Conservation (phyloP, 2,797 vertebrate species). For the Pitangus sulphuratus region DNA sequence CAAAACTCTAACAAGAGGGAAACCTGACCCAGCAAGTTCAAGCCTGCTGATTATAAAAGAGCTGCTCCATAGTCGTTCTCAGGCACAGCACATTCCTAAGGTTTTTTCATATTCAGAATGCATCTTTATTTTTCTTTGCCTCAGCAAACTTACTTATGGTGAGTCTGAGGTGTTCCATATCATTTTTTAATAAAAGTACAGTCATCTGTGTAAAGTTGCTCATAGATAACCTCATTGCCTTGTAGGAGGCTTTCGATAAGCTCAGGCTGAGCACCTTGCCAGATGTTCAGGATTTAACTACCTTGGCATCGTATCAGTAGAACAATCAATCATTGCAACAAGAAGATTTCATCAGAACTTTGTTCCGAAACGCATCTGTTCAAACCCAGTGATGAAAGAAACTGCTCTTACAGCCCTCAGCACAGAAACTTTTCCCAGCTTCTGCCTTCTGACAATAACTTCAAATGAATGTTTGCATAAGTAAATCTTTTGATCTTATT, state of each 20-base stretch:
- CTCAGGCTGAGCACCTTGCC: slow-evolving; percentile 2
- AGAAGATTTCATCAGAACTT: slow-evolving; percentile 25
- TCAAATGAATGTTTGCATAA: not conserved
- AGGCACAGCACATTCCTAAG: not conserved
- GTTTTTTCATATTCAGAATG: not conserved
- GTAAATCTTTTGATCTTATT: not conserved
- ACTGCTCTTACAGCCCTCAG: not conserved
- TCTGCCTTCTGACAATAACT: not conserved
- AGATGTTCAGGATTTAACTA: slow-evolving; percentile 36
- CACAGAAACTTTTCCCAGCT: not conserved
- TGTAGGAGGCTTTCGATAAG: not conserved
- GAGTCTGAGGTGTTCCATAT: not conserved
- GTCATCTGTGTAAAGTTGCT: not conserved
- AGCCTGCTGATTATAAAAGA: not conserved
- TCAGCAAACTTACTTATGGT: not conserved
- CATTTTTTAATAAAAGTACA: not conserved
- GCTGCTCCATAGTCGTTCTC: not conserved
- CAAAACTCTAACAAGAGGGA: not conserved
- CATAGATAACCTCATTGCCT: slow-evolving; percentile 6
- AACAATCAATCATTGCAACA: slow-evolving; percentile 21
- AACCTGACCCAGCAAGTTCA: not conserved
- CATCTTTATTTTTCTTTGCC: not conserved
- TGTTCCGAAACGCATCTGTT: not conserved
- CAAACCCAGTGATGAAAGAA: slow-evolving; percentile 7
- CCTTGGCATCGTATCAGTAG: not conserved